A percentile compares a stretch with the other conserved stretches of the same genome.
phyloP scores from a whole-genome alignment of 2,888 invertebrate species.

The Catonia carolina region DNA sequence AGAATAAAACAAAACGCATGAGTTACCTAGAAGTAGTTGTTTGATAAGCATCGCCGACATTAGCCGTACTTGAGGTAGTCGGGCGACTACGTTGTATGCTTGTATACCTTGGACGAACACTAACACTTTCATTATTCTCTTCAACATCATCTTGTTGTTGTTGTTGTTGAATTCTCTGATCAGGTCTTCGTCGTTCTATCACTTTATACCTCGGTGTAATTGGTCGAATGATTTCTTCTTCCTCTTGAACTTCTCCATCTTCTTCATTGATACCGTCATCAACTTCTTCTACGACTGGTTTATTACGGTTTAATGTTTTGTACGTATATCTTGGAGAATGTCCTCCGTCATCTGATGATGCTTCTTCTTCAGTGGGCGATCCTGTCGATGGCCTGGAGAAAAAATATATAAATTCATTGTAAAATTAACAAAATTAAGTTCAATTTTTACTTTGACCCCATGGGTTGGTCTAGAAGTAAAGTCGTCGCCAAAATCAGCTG shows the following conservation, averaged over 20 bases:
- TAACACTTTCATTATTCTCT: conserved; percentile 19
- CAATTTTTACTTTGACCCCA: not conserved
- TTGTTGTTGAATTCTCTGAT: conserved; percentile 22
- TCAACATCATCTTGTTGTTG: conserved; percentile 25
- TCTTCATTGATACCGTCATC: not conserved
- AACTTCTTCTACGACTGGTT: not conserved
- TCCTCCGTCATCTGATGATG: conserved; percentile 38
- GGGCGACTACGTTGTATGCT: conserved; percentile 28
- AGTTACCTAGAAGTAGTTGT: conserved; percentile 23
- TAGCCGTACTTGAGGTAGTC: conserved; percentile 4
- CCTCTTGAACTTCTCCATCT: not conserved
- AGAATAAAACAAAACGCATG: too few species aligned
- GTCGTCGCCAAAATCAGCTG: too few species aligned
- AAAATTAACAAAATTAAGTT: not conserved
- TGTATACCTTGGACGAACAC: conserved; percentile 27
- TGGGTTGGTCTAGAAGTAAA: too few species aligned
- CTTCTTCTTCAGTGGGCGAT: conserved; percentile 28
- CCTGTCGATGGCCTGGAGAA: conserved; percentile 46
- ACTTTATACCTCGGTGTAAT: conserved; percentile 16
- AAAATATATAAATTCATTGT: not conserved
- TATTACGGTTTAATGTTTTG: conserved; percentile 11
- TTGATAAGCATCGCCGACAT: not conserved
- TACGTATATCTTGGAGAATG: conserved; percentile 12
- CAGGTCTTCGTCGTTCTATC: conserved; percentile 33
- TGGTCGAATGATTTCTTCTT: not conserved